phyloP scores from a whole-genome alignment of 2,113 vertebrate genomes.

The Xyliphius kryptos region DNA sequence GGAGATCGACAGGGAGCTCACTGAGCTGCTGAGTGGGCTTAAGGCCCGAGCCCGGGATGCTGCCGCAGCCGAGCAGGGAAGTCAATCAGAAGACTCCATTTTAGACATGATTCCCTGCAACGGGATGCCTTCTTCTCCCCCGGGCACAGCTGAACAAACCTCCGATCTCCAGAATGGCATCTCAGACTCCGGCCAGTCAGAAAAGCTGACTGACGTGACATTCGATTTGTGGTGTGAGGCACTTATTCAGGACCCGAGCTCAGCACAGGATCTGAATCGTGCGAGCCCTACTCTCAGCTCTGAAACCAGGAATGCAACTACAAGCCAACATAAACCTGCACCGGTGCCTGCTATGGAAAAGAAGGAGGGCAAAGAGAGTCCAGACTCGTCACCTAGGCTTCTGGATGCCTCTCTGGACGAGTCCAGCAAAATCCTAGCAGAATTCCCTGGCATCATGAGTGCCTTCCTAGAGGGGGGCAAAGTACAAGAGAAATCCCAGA shows the following conservation, averaged over 20 bases:
- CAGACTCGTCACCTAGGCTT: slow-evolving; percentile 8
- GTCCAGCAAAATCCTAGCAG: slow-evolving; percentile 49
- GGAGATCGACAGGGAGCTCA: slow-evolving; percentile 47
- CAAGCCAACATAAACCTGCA: slow-evolving; percentile 59
- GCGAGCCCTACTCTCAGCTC: slow-evolving; percentile 43
- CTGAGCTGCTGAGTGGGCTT: slow-evolving; percentile 44
- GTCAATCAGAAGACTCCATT: slow-evolving; percentile 7
- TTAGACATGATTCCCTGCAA: slow-evolving; percentile 41
- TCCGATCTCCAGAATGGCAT: slow-evolving; percentile 19
- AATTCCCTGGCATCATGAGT: slow-evolving; percentile 47
- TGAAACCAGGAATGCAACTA: slow-evolving; percentile 47
- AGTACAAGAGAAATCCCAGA: slow-evolving; percentile 39
- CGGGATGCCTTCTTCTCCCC: slow-evolving; percentile 2
- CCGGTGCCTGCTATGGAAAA: slow-evolving; percentile 43
- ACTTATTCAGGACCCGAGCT: slow-evolving; percentile 32
- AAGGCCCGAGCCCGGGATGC: slow-evolving; percentile 33
- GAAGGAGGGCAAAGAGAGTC: neutral
- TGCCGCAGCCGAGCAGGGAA: slow-evolving; percentile 8
- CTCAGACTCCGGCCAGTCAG: slow-evolving; percentile 4
- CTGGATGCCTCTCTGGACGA: slow-evolving; percentile 42
- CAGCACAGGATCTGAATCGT: slow-evolving; percentile 41
- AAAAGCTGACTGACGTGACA: slow-evolving; percentile 28
- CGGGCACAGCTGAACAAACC: slow-evolving; percentile 20
- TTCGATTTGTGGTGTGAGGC: too few relatives aligned
- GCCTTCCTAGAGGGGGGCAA: slow-evolving; percentile 48